Base-by-base conservation (phyloP, 2,797 vertebrate species). In the Triplophysa yarkandensis region DNA sequence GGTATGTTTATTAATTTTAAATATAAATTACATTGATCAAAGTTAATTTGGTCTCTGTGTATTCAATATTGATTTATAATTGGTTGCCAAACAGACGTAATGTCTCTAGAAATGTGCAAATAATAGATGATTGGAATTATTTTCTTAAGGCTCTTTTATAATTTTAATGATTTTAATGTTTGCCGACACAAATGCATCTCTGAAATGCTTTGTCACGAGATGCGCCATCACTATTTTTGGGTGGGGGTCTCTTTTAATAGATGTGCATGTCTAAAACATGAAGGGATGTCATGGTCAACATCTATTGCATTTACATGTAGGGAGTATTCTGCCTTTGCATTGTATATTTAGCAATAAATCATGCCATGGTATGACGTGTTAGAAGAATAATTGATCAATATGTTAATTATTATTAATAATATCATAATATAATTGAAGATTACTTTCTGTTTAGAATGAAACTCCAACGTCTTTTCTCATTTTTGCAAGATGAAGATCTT, bases 151-250 rank as follows among this genome's bases (percentile, higher is more conserved):
- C 14, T 32, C n/a, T 46, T 4, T 60, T 13, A 19, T 39, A 50
- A 21, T 16, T 25, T 27, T 27, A 10, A 27, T 68, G 21, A 48
- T 23, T 14, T 9, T 21, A 28, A 50, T 21, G 27, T 27, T 39
- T 23, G 7, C 13, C 16, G 28, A 4, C 55, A 21, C 16, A 25
- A 19, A 62, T 46, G 58, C 67, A 28, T 77, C 30, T 64, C 27
- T 55, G 30, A 64, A 77, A 48, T 36, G 67, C 58, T 64, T 77
- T 70, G 50, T 69, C 74, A 77, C 39, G 68, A 63, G 68, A 27
- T 70, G 34, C 61, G 28, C 46, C 58, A 71, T 71, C 60, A 13
- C 52, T 63, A 28, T 68, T 64, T 69, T 21, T 5, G 43, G 71
- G 9, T 21, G 28, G 63, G 17, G 4, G 8, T 17, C 41, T 65